Percentiles rank a stretch among this genome's conserved stretches.
These are phyloP conservation scores for Thermophis baileyi DNA, from an alignment of 2,113 vertebrate genomes.

Conservation along the genomic window DNA sequence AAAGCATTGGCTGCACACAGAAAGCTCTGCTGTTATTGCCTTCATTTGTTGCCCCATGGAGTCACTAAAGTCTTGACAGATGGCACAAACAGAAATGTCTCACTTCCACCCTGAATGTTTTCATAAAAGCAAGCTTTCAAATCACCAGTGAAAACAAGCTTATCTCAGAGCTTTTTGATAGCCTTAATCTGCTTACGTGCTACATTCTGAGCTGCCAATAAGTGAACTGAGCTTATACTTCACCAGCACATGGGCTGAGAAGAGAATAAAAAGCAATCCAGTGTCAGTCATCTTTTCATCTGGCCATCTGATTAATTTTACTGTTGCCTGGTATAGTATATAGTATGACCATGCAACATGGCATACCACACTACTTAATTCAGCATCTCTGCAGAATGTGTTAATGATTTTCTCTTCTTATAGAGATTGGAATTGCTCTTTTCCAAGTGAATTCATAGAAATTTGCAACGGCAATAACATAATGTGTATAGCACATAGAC, in stretches of 20 bases:
- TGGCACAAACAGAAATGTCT: constrained; percentile 54
- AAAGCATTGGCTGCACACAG: constrained; percentile 31
- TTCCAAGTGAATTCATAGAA: not conserved
- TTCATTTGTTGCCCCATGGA: constrained; percentile 47
- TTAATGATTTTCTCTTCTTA: not conserved
- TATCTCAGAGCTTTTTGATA: constrained; percentile 64
- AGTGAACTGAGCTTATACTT: constrained; percentile 50
- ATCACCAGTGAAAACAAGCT: constrained; percentile 65
- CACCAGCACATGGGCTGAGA: constrained; percentile 53
- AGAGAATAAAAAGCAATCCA: constrained; percentile 57
- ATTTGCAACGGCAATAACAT: not conserved
- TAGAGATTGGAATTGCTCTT: not conserved
- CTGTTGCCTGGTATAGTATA: constrained; percentile 26
- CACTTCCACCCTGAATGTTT: constrained; percentile 56
- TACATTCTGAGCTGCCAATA: constrained; percentile 64
- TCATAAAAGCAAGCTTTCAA: constrained; percentile 63
- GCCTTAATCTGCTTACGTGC: constrained; percentile 65
- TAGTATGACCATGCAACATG: constrained; percentile 17
- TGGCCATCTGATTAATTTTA: constrained; percentile 42
- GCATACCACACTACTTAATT: not conserved
- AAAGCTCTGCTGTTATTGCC: constrained; percentile 33
- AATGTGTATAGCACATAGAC: not conserved
- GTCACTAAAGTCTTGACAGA: constrained; percentile 60
- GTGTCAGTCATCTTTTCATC: constrained; percentile 61
- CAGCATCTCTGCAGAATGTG: not conserved